These are phyloP conservation scores for Lithophane leautieri DNA, from an alignment of 2,888 invertebrate genomes.

Conservation along the genomic window DNA sequence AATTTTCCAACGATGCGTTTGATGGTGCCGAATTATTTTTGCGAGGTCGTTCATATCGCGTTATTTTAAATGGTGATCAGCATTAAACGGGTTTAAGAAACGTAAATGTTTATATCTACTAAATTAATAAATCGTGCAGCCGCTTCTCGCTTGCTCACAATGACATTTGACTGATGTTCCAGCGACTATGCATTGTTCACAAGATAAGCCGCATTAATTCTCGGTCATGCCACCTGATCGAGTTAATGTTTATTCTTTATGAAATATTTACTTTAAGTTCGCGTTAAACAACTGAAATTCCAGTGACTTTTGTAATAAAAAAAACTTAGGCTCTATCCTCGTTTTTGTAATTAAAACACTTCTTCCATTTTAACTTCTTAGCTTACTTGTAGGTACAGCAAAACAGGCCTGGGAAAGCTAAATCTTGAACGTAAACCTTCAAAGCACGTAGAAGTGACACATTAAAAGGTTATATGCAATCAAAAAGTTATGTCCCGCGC, in stretches of 20 bases:
- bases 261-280: conserved; percentile 24
- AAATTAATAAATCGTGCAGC: conserved; percentile 64
- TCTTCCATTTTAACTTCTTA: background rate
- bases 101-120: conserved; percentile 63
- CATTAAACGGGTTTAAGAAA: conserved; percentile 74
- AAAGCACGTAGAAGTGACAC: conserved; percentile 55
- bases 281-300: conserved; percentile 2
- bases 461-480: conserved; percentile 70
- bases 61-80: conserved; percentile 77
- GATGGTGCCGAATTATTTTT: conserved; percentile 88
- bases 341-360: background rate
- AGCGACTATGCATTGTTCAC: conserved; percentile 80
- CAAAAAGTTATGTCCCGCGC: conserved; percentile 70
- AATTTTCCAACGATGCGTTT: conserved; percentile 87
- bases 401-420: conserved; percentile 28
- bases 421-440: conserved; percentile 35
- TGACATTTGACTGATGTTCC: conserved; percentile 78
- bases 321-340: background rate
- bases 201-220: conserved; percentile 85
- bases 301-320: background rate
- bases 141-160: conserved; percentile 67
- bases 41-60: conserved; percentile 73
- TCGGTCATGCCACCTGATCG: conserved; percentile 79
- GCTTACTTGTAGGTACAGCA: conserved; percentile 5
- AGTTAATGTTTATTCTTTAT: conserved; percentile 35